phyloP scores from a whole-genome alignment of 92 coral and sea anemone genomes.

The Epizoanthus ramosus region DNA sequence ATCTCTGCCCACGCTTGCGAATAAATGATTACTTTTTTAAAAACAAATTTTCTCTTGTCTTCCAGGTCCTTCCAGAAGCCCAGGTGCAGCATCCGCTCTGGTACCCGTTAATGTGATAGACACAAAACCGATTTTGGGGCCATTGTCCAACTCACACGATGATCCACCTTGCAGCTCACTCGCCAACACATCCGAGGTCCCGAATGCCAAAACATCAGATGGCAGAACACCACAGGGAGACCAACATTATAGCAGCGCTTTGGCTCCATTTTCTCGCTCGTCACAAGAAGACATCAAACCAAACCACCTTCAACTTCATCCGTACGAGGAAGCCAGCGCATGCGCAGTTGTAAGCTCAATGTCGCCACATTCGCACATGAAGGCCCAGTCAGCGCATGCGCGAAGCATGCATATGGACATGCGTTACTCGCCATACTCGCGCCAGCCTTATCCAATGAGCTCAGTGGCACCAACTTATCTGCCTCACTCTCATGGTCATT shows the following conservation, averaged over 20 bases:
- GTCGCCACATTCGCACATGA: slow-evolving; percentile 64
- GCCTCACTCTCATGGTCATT: slow-evolving; percentile 77
- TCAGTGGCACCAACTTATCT: slow-evolving; percentile 73
- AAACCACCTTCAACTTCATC: slow-evolving; percentile 53
- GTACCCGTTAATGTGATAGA: background rate
- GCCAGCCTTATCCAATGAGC: slow-evolving; percentile 80
- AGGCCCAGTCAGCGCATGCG: slow-evolving; percentile 63
- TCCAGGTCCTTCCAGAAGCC: slow-evolving; percentile 1
- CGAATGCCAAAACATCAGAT: slow-evolving; percentile 7
- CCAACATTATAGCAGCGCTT: slow-evolving; percentile 58
- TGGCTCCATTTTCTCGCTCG: slow-evolving; percentile 54
- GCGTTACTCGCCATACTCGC: slow-evolving; percentile 85
- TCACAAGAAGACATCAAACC: slow-evolving; percentile 76
- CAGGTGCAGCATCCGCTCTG: background rate
- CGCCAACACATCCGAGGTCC: background rate
- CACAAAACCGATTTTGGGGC: slow-evolving; percentile 6
- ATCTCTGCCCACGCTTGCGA: no score
- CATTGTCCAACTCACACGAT: background rate
- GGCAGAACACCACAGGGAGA: slow-evolving; percentile 36
- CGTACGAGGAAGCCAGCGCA: slow-evolving; percentile 50
- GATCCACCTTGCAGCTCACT: background rate
- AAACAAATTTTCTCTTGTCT: background rate
- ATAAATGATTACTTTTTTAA: no score
- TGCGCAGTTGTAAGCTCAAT: slow-evolving; percentile 51
- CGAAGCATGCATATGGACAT: slow-evolving; percentile 88